Evolutionary conservation across 2,888 invertebrate species (phyloP).

Genomic region (Eupithecia exiguata): DNA sequence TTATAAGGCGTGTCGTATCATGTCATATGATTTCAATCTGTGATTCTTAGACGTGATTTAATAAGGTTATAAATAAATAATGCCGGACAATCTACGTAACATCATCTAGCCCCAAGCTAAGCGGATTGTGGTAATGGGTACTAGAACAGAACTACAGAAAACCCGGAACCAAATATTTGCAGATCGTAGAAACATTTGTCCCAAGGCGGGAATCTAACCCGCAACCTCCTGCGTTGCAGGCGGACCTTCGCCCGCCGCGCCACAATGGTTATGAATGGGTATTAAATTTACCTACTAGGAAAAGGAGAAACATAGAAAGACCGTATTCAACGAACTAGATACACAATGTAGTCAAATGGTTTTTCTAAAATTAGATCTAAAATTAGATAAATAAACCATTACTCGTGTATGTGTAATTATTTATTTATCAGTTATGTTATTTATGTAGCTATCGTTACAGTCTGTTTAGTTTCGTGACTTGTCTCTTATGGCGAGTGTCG

Average conservation of each 20-base stretch:
- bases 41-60: neutral
- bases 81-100: no score
- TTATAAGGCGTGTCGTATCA: neutral
- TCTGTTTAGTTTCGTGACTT: constrained; percentile 38
- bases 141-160: no score
- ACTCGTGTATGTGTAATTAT: neutral
- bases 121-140: no score
- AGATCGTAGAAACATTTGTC: no score
- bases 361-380: neutral
- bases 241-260: no score
- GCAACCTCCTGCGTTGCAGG: no score
- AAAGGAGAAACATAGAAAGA: no score
- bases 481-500: constrained; percentile 34
- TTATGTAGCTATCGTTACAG: constrained; percentile 20
- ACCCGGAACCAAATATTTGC: no score
- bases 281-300: no score
- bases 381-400: neutral
- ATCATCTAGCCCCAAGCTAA: no score
- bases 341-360: neutral
- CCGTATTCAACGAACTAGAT: neutral
- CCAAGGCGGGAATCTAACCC: no score
- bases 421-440: constrained; percentile 8
- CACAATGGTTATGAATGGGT: no score
- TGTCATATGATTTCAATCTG: neutral
- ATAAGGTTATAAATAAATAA: neutral